These are phyloP conservation scores for Thymallus thymallus DNA, from an alignment of 2,113 vertebrate species.

Conservation along the genomic window DNA sequence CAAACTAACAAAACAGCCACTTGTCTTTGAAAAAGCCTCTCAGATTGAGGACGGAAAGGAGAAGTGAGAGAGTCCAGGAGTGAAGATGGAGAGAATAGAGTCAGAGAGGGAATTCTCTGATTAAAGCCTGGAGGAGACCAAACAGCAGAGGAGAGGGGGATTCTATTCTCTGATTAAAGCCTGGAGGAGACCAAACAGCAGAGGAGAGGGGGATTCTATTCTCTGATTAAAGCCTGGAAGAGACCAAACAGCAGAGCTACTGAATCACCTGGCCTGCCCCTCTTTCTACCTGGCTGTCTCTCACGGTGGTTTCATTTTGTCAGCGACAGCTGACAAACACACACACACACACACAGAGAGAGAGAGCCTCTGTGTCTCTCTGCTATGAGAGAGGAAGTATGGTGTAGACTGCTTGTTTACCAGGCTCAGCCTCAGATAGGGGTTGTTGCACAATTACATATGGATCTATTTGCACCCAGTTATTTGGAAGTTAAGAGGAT, in stretches of 20 bases:
- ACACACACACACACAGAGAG: neutral
- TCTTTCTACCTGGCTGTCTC: neutral
- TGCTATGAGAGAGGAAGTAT: too few relatives aligned
- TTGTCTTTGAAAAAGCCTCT: neutral
- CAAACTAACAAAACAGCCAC: neutral
- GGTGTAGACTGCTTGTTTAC: too few relatives aligned
- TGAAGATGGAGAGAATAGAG: neutral
- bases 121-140: neutral
- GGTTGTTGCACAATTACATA: too few relatives aligned
- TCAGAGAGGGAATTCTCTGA: neutral
- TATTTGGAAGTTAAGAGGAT: too few relatives aligned
- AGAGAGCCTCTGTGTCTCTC: neutral
- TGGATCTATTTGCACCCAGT: too few relatives aligned
- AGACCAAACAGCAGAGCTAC: neutral
- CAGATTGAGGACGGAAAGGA: neutral
- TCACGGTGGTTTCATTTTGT: conserved; percentile 53
- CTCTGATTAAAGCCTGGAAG: neutral
- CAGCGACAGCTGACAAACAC: neutral
- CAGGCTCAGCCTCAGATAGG: too few relatives aligned
- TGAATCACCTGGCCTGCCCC: neutral
- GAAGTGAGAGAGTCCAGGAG: neutral
- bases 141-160: neutral
- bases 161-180: too few relatives aligned
- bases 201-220: neutral
- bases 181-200: neutral